phyloP scores from a whole-genome alignment of 2,888 invertebrate species.

The Euclidia mi region DNA sequence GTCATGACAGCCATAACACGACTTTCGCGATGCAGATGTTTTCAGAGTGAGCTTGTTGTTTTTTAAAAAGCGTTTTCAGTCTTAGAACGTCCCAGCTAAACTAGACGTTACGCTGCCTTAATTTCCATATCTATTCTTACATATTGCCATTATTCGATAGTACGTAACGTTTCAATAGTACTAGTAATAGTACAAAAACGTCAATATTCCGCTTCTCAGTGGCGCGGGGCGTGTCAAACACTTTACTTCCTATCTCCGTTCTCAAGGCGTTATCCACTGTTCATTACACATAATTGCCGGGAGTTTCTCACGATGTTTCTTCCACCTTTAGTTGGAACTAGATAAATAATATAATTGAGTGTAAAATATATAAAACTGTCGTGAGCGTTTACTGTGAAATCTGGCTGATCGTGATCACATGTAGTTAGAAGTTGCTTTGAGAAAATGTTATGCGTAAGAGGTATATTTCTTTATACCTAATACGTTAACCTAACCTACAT shows the following conservation, averaged over 20 bases:
- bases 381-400: background rate
- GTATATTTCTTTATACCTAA: too few species aligned
- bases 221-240: conserved; percentile 14
- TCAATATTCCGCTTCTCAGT: conserved; percentile 20
- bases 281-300: conserved; percentile 31
- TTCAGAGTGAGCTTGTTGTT: too few species aligned
- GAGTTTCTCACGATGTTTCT: conserved; percentile 36
- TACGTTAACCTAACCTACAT: too few species aligned
- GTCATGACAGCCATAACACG: too few species aligned
- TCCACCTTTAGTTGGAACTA: conserved; percentile 19
- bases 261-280: conserved; percentile 37
- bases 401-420: background rate
- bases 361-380: background rate
- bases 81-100: too few species aligned
- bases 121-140: background rate
- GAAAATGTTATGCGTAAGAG: too few species aligned
- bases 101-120: too few species aligned
- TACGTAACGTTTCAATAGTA: conserved; percentile 2
- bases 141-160: background rate
- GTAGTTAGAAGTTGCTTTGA: too few species aligned
- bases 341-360: conserved; percentile 10
- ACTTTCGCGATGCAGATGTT: too few species aligned
- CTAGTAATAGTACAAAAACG: conserved; percentile 15
- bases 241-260: conserved; percentile 22
- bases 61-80: too few species aligned